A percentile compares a stretch with the other conserved stretches of the same genome.
phyloP scores from a whole-genome alignment of 2,113 vertebrate genomes.

The Erpornis zantholeuca region DNA sequence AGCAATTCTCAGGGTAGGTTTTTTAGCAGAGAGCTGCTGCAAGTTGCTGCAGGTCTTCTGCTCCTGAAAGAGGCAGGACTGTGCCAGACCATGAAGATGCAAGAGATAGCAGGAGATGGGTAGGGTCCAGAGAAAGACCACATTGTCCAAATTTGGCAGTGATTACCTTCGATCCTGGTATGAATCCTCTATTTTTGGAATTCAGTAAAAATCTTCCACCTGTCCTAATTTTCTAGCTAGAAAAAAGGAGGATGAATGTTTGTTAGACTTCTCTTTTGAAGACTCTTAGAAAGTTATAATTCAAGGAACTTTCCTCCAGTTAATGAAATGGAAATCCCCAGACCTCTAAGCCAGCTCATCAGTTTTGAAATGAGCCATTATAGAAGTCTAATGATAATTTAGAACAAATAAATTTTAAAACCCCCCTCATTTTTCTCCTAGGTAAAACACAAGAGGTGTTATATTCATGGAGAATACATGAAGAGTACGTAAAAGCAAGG shows the following conservation, averaged over 20 bases:
- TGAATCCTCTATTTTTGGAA: not conserved
- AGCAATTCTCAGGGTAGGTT: not conserved
- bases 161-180: not conserved
- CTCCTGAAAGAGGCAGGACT: not conserved
- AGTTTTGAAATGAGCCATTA: not conserved
- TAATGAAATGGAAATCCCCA: not conserved
- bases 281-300: not conserved
- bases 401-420: not conserved
- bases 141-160: not conserved
- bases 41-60: not conserved
- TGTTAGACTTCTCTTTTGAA: not conserved
- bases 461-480: not conserved
- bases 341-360: not conserved
- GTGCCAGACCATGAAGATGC: not conserved
- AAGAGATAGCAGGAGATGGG: not conserved
- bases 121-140: not conserved
- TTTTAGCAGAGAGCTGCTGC: not conserved
- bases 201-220: not conserved
- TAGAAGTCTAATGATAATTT: not conserved
- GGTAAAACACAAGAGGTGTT: not conserved
- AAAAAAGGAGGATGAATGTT: not conserved
- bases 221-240: not conserved
- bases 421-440: not conserved
- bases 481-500: not conserved
- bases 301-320: not conserved